Percentiles rank a stretch among this genome's conserved stretches.
Conservation (phyloP, 2,797 vertebrate species). For the Cynopterus sphinx region DNA sequence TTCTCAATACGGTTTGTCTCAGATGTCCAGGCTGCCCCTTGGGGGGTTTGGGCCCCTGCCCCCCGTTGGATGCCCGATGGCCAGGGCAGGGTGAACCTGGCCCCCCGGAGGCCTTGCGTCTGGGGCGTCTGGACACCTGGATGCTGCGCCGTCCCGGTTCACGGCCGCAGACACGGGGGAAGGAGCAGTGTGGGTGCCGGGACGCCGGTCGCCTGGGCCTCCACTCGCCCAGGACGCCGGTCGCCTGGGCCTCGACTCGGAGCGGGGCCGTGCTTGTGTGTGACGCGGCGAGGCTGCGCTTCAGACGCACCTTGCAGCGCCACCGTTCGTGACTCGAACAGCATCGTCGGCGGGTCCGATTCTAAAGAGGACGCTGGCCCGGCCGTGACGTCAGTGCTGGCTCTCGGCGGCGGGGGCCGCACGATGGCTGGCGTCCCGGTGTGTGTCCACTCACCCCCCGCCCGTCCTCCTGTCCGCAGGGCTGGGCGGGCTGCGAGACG, state of each 20-base stretch:
- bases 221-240: no score
- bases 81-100: neutral
- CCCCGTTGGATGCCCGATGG: neutral
- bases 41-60: neutral
- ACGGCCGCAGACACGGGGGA: neutral
- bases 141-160: neutral
- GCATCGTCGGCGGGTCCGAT: neutral
- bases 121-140: neutral
- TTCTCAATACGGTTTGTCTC: neutral
- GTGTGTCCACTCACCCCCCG: neutral
- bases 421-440: constrained; percentile 54
- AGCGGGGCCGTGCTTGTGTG: neutral
- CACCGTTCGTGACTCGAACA: neutral
- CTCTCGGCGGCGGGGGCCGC: constrained; percentile 1
- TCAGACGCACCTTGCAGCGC: neutral
- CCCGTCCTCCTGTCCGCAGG: no score
- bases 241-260: rapidly evolving
- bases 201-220: neutral
- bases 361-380: neutral
- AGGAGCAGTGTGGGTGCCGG: neutral
- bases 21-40: neutral
- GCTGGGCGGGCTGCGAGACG: neutral
- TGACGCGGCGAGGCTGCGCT: rapidly evolving
- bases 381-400: neutral
- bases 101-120: neutral